A percentile compares a stretch with the other conserved stretches of the same genome.
phyloP scores from a whole-genome alignment of 2,888 invertebrate genomes.

The Rhopalosiphum nymphaeae region DNA sequence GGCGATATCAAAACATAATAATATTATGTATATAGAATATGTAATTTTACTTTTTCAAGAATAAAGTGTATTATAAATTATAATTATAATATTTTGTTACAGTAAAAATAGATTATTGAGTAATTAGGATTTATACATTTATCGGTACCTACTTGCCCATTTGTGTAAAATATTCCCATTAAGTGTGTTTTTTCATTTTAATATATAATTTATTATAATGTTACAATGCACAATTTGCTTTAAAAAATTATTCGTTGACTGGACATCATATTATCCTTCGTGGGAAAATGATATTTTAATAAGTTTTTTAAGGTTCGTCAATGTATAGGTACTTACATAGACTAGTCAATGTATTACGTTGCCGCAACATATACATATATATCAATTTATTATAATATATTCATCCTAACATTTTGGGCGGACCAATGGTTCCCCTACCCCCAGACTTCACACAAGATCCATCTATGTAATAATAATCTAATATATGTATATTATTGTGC shows the following conservation, averaged over 20 bases:
- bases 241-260: background rate
- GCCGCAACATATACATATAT: background rate
- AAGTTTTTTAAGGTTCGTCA: background rate
- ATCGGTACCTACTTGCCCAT: background rate
- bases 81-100: background rate
- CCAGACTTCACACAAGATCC: background rate
- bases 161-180: background rate
- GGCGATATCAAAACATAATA: background rate
- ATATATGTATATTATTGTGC: background rate
- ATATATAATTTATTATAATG: background rate
- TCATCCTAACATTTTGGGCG: background rate
- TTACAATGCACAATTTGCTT: background rate
- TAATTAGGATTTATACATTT: background rate
- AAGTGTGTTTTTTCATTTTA: background rate
- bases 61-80: background rate
- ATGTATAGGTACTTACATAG: background rate
- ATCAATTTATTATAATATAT: background rate
- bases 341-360: background rate
- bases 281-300: background rate
- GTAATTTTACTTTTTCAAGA: background rate
- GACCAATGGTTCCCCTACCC: background rate
- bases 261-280: background rate
- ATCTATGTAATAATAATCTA: background rate
- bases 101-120: background rate
- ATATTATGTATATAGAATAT: background rate